Percentiles rank a stretch among this genome's conserved stretches.
Evolutionary conservation across 2,888 invertebrate species (phyloP).

Genomic region (Amblyjoppa fuscipennis): DNA sequence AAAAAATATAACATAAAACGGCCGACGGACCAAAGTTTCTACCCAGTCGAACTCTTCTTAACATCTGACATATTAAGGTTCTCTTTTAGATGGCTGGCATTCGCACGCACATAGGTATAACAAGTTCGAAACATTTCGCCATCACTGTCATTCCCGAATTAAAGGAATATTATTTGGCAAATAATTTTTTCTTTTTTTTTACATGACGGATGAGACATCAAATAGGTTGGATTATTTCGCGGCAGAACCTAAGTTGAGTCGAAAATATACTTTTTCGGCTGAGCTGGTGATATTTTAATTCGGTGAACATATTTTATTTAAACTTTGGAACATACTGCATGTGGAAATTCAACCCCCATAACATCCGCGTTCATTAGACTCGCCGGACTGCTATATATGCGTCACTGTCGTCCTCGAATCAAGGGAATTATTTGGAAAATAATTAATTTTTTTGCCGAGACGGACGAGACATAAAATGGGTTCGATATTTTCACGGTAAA

Average conservation of each 20-base stretch:
- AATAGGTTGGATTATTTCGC: not conserved
- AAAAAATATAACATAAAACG: too few species aligned
- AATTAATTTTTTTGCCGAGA: too few species aligned
- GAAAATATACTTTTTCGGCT: conserved; percentile 4
- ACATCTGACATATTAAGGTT: too few species aligned
- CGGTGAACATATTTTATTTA: conserved; percentile 3
- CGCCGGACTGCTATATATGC: too few species aligned
- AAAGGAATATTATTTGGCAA: conserved; percentile 11
- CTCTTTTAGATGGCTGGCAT: too few species aligned
- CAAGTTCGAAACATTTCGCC: too few species aligned
- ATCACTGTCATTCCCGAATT: too few species aligned
- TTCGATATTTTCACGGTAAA: not conserved
- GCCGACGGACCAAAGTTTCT: too few species aligned
- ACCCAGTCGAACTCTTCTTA: too few species aligned
- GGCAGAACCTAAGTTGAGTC: not conserved
- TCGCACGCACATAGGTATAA: too few species aligned
- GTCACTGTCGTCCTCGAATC: too few species aligned
- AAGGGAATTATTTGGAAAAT: too few species aligned
- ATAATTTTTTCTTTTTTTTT: not conserved
- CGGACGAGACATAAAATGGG: not conserved
- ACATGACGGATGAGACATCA: not conserved
- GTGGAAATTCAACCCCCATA: conserved; percentile 28
- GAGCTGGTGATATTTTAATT: conserved; percentile 16
- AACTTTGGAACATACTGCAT: conserved; percentile 26
- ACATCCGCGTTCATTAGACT: conserved; percentile 1